Evolutionary conservation across 2,888 invertebrate genomes (phyloP).

Genomic region (Trachelus troglodyta): DNA sequence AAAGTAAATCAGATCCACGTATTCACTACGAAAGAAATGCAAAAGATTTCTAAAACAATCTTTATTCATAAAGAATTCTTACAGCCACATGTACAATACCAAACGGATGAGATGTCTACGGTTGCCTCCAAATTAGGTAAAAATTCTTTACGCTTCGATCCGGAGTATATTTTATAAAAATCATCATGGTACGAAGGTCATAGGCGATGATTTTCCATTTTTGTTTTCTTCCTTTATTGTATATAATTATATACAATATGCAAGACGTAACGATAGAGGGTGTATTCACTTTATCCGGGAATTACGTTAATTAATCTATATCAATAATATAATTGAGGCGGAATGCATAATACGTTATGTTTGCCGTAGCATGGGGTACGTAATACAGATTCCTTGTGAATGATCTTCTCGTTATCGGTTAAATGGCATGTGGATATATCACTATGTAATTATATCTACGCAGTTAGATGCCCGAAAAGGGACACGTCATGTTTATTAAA

Average conservation of each 20-base stretch:
- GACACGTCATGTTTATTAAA: constrained; percentile 29
- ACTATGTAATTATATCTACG: constrained; percentile 17
- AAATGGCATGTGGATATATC: constrained; percentile 24
- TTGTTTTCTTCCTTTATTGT: constrained; percentile 37
- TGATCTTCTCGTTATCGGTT: constrained; percentile 23
- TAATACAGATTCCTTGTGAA: constrained; percentile 26
- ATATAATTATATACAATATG: constrained; percentile 62
- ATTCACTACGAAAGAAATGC: neutral
- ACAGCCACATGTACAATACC: constrained; percentile 64
- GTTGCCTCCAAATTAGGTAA: constrained; percentile 54
- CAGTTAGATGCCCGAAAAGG: constrained; percentile 24
- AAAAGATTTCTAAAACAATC: constrained; percentile 61
- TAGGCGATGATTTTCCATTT: constrained; percentile 49
- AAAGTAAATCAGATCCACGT: neutral
- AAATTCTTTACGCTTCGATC: constrained; percentile 56
- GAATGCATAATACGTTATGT: constrained; percentile 39
- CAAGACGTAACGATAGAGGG: constrained; percentile 43
- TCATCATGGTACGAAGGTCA: constrained; percentile 55
- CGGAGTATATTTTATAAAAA: constrained; percentile 61
- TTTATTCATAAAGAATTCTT: constrained; percentile 64
- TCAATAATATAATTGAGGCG: constrained; percentile 44
- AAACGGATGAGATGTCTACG: constrained; percentile 56
- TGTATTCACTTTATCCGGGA: constrained; percentile 45
- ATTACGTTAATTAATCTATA: constrained; percentile 42
- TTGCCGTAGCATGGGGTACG: constrained; percentile 35